Evolutionary conservation across 2,797 vertebrate species (phyloP).

Genomic region (Toxotes lorentzi): DNA sequence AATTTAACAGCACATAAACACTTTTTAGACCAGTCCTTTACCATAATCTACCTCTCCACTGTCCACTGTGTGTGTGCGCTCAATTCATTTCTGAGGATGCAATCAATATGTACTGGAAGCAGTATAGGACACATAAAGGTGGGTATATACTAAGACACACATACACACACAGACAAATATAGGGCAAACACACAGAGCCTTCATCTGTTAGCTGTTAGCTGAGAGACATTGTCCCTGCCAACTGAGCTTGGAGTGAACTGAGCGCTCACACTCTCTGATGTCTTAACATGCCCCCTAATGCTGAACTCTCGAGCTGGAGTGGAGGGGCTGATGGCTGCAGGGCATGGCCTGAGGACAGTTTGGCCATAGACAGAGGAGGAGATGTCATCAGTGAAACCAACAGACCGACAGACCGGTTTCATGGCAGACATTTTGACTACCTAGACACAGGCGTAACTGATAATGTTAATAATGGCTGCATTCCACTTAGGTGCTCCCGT

Average conservation of each 20-base stretch:
- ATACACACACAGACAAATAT: conserved; percentile 16
- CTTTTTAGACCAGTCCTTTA: neutral
- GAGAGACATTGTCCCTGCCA: conserved; percentile 38
- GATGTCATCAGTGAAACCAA: conserved; percentile 13
- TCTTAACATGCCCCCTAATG: conserved; percentile 47
- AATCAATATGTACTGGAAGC: conserved; percentile 15
- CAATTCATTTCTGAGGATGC: neutral
- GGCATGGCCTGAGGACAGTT: conserved; percentile 52
- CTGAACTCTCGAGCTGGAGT: conserved; percentile 32
- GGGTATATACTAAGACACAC: neutral
- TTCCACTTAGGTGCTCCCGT: neutral
- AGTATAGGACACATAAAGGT: conserved; percentile 18
- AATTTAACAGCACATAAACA: neutral
- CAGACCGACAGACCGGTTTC: neutral
- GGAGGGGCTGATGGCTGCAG: conserved; percentile 25
- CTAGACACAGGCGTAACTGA: neutral
- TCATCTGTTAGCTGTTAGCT: conserved; percentile 44
- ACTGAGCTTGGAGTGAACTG: conserved; percentile 40
- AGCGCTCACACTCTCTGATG: conserved; percentile 46
- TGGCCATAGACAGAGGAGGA: conserved; percentile 16
- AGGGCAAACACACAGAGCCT: conserved; percentile 44
- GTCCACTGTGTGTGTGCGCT: neutral
- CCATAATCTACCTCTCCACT: neutral
- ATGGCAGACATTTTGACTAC: conserved; percentile 18
- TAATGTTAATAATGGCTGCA: conserved; percentile 10